phyloP scores from a whole-genome alignment of 2,888 invertebrate genomes.

The Ditylenchus weischeri region DNA sequence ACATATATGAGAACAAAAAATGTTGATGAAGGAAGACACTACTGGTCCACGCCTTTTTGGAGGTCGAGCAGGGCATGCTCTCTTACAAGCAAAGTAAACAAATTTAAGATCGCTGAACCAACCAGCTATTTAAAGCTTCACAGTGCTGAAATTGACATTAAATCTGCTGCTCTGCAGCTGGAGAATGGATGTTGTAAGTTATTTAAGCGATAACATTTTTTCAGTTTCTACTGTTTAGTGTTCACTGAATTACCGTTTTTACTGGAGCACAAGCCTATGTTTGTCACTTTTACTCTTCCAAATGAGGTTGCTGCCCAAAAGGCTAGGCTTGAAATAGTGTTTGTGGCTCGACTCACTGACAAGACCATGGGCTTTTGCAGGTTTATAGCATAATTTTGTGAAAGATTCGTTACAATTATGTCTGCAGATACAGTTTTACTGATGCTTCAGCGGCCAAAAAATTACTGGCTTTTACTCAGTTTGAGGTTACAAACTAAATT shows the following conservation, averaged over 20 bases:
- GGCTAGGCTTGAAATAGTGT: conserved; percentile 71
- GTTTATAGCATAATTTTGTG: neutral
- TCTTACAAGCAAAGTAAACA: no score
- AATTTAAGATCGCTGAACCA: conserved; percentile 32
- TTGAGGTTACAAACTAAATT: conserved; percentile 40
- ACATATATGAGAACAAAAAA: no score
- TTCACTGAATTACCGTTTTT: neutral
- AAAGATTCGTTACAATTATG: neutral
- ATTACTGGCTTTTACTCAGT: conserved; percentile 62
- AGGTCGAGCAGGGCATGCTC: no score
- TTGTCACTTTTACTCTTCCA: conserved; percentile 30
- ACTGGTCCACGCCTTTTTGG: no score
- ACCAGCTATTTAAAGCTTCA: conserved; percentile 50
- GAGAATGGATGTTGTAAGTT: conserved; percentile 33
- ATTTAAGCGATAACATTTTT: conserved; percentile 23
- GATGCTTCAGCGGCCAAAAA: conserved; percentile 69
- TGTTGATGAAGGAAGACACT: no score
- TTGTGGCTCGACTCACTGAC: conserved; percentile 76
- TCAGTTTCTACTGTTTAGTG: neutral
- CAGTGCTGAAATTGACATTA: conserved; percentile 39
- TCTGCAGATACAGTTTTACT: no score
- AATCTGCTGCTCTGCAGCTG: conserved; percentile 33
- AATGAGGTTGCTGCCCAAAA: conserved; percentile 33
- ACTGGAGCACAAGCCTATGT: neutral
- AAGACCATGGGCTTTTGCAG: conserved; percentile 88